These are phyloP conservation scores for Teleopsis dalmanni DNA, from an alignment of 1,140 invertebrate species.

Conservation along the genomic window DNA sequence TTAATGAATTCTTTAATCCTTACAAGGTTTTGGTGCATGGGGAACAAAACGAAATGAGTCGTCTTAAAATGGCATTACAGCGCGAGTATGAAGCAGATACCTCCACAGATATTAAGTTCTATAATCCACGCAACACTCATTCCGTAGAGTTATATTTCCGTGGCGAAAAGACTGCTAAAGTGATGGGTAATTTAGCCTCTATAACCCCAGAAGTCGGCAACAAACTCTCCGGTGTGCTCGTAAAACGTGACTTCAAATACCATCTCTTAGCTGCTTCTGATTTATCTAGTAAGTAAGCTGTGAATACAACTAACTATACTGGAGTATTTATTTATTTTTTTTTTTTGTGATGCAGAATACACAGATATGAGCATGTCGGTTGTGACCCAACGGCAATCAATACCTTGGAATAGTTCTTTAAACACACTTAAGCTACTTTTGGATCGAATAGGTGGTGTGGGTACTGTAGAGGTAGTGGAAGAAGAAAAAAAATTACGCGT, in stretches of 20 bases:
- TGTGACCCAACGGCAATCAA: constrained; percentile 82
- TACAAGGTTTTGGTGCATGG: constrained; percentile 85
- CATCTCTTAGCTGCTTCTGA: constrained; percentile 88
- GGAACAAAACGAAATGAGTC: constrained; percentile 97
- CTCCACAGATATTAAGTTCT: constrained; percentile 80
- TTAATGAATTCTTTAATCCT: not conserved
- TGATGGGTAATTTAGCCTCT: constrained; percentile 86
- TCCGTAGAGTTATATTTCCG: constrained; percentile 88
- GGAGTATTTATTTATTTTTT: constrained; percentile 12
- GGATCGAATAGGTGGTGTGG: constrained; percentile 66
- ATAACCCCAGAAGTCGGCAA: constrained; percentile 71
- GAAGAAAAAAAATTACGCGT: constrained; percentile 63
- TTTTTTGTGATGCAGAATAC: constrained; percentile 60
- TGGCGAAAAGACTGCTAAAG: constrained; percentile 97
- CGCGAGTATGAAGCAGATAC: constrained; percentile 90
- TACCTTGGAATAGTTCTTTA: constrained; percentile 76
- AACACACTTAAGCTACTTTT: constrained; percentile 75
- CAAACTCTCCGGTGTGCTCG: constrained; percentile 83
- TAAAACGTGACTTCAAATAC: constrained; percentile 98
- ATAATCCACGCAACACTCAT: constrained; percentile 95
- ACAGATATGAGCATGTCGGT: constrained; percentile 91
- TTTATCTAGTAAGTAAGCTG: constrained; percentile 69
- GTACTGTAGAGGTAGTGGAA: constrained; percentile 67
- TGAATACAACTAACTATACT: not conserved
- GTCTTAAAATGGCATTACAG: constrained; percentile 87